Conservation (phyloP, 2,113 vertebrate genomes). For the Isurus oxyrinchus region DNA sequence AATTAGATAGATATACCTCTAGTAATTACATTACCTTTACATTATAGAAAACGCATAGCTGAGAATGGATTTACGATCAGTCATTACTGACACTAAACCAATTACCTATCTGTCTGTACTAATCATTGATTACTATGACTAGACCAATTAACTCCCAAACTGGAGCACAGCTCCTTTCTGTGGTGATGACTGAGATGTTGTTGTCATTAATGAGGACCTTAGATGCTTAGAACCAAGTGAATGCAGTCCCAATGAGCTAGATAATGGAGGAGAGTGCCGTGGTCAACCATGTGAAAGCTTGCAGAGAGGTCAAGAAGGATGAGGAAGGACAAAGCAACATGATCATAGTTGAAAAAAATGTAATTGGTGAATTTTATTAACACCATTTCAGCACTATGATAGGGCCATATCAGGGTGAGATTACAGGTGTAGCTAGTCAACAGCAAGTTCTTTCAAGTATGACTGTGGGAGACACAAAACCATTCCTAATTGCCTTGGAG, state of each 20-base stretch:
- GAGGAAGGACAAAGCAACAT: not conserved
- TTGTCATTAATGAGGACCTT: not conserved
- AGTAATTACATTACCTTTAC: not conserved
- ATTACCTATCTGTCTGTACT: not conserved
- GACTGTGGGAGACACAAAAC: not conserved
- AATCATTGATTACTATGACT: not conserved
- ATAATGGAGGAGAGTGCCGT: not conserved
- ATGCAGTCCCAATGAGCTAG: not conserved
- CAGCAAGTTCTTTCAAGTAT: not conserved
- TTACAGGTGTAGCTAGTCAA: not conserved
- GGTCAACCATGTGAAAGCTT: not conserved
- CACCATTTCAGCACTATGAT: not conserved
- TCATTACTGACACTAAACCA: not conserved
- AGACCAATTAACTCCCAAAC: not conserved
- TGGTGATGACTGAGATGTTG: not conserved
- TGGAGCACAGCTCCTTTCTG: not conserved
- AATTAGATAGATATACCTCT: not conserved
- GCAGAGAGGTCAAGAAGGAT: not conserved
- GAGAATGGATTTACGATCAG: not conserved
- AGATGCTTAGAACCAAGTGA: not conserved
- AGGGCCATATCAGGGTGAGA: not conserved
- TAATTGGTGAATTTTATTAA: not conserved
- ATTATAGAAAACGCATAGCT: not conserved
- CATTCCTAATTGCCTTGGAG: not conserved
- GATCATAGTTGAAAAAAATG: not conserved